Evolutionary conservation across 2,888 invertebrate species (phyloP), one percentile per base, ranked within the genome.

Genomic region (Tachystola acroxantha): DNA sequence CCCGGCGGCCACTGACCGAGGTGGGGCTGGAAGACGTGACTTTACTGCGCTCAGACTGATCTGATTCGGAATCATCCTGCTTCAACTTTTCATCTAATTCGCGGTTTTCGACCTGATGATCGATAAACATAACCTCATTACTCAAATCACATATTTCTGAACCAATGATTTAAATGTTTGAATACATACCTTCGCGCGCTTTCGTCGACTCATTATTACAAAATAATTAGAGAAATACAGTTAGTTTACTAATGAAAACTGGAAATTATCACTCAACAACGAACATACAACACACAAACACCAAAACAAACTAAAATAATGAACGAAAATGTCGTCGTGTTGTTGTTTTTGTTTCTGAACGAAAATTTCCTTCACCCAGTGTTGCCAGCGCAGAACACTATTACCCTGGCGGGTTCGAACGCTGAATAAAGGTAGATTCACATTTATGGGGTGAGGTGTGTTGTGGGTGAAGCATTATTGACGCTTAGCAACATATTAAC

Each of bases 71-170:
- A 58, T 90, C 91, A 43, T 92, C 92, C 37, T 87, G 72, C 66
- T 89, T 90, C 41, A 89, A 84, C 57, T 92, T 92, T 50, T 92
- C 92, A 50, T 92, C 92, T 57, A 91, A 70, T 72, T 92, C 92
- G 56, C 82, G 81, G 63, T 68, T 79, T 58, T 86, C 86, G 31
- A 72, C 74, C 86, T 86, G 50, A 29, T 48, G 57, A 75, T 73
- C 69, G 45, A 76, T 72, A 90, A 89, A 89, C 72, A 91, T 91
- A 73, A 91, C 89, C 91, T 91, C 47, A 51, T 42, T 51, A 40
- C 41, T 42, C 53, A 42, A 32, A 26, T 36, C 36, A 39, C 26
- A 19, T 22, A 20, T n/a, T 24, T 24, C n/a, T 7, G 1, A 12
- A 16, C 16, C n/a, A n/a, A n/a, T 16, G 3, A 16, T 16, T 4